Evolutionary conservation across 2,797 vertebrate genomes (phyloP).

Genomic region (Cichlasoma orientale): DNA sequence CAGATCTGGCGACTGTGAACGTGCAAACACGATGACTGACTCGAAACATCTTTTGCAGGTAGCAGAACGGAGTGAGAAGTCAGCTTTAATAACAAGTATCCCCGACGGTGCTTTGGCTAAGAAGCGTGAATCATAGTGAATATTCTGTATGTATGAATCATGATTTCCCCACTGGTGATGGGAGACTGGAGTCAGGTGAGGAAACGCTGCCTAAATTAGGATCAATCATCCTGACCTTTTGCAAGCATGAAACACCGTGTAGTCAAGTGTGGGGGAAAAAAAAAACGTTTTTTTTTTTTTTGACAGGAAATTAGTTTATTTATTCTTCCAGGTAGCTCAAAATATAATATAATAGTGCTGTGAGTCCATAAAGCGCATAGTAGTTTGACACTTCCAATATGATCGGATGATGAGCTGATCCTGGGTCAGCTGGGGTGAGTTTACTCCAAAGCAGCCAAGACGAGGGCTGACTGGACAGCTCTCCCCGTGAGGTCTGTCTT

Average conservation of each 20-base stretch:
- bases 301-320: constrained; percentile 3
- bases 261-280: constrained; percentile 23
- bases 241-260: constrained; percentile 14
- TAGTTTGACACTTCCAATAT: not conserved
- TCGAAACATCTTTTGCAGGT: constrained; percentile 11
- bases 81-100: constrained; percentile 38
- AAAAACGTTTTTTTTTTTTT: not conserved
- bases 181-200: constrained; percentile 30
- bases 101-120: constrained; percentile 14
- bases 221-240: constrained; percentile 45
- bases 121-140: constrained; percentile 49
- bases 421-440: constrained; percentile 36
- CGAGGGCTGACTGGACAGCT: constrained; percentile 47
- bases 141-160: constrained; percentile 55
- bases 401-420: constrained; percentile 29
- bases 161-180: constrained; percentile 12
- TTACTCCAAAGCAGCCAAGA: constrained; percentile 32
- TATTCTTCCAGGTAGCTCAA: not conserved
- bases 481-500: constrained; percentile 17
- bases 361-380: constrained; percentile 24
- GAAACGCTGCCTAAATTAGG: constrained; percentile 40
- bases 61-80: constrained; percentile 20
- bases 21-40: not conserved
- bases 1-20: not conserved
- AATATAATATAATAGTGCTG: not conserved